Evolutionary conservation across 2,888 invertebrate genomes (phyloP), one percentile per base, ranked within the genome.

Genomic region (Caenorhabditis wallacei): DNA sequence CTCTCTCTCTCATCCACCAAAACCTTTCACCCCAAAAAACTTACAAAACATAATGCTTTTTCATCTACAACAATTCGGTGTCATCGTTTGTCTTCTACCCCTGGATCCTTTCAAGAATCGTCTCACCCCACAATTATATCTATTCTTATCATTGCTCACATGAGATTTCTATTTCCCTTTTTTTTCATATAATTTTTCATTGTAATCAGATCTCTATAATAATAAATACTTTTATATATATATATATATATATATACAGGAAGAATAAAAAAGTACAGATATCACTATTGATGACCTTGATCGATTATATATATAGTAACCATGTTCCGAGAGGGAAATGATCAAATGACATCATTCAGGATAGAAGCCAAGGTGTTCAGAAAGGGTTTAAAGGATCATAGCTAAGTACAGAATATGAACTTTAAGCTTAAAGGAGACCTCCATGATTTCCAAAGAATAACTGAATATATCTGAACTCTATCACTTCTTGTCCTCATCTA

Each of bases 21-120:
- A n/a, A n/a, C 51, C 46, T 13, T 7, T 16, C 54, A 2, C 18
- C 22, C 48, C 20, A 18, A 18, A 35, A 30, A 30, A 61, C 22
- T 24, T 18, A n/a, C n/a, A n/a, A n/a, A n/a, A n/a, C n/a, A n/a
- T n/a, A n/a, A n/a, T n/a, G n/a, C n/a, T n/a, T n/a, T n/a, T n/a
- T n/a, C n/a, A n/a, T n/a, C n/a, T n/a, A n/a, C n/a, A n/a, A n/a
- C n/a, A n/a, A 63, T 35, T 74, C 74, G 74, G 74, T 75, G 74
- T 75, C 72, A 72, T 75, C 53, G 2, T 24, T 24, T n/a, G n/a
- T n/a, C n/a, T 22, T 40, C 22, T 24, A 66, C 64, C 74, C 74
- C 74, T 66, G 53, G 74, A 75, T 61, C 40, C 53, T 72, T 72
- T 59, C 59, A 53, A 18, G 30, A 30, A 30, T 30, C 30, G 30